Evolutionary conservation across 2,113 vertebrate species (phyloP), one percentile per base, ranked within the genome.

Genomic region (Monarcha castaneiventris): DNA sequence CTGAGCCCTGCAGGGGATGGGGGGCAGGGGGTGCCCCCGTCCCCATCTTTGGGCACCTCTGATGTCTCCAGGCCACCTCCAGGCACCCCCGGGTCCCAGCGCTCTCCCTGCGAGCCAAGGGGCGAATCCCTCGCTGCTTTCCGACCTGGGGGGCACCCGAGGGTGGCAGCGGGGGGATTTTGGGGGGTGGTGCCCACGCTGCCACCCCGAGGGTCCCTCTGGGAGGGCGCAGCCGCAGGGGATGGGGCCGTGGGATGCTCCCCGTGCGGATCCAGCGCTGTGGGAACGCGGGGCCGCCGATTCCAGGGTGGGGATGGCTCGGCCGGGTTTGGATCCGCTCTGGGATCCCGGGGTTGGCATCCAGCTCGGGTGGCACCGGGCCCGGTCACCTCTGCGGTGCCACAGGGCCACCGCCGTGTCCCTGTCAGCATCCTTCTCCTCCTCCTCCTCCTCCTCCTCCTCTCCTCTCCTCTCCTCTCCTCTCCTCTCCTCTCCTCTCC

Each of bases 211-310:
- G 54, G 52, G 93, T 82, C 91, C 68, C 83, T 54, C 12, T 6
- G 1, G 4, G 16, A 21, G 63, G 46, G 63, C 51, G 51, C 88
- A 17, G 83, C 48, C 35, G 26, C 30, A 26, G 41, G 22, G 52
- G 54, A 30, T 62, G 10, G 10, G 63, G 48, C 49, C 51, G 0
- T 3, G 58, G 56, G 6, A 37, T 2, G 9, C 14, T 8, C 51
- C 25, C 73, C 66, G 29, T 7, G 61, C 16, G 27, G 35, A 27
- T 10, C 13, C 49, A 0, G 11, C 35, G 62, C 16, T 29, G 35
- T 13, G 3, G 10, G 41, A 11, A 14, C 6, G 5, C 23, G 63
- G 13, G 5, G 26, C 5, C 37, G 2, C 10, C 25, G 3, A 0
- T 3, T 8, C 48, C 46, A 3, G 29, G 23, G 2, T 7, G 3